A percentile compares a stretch with the other conserved stretches of the same genome.
These are phyloP conservation scores for Orestias chungarensis DNA, from an alignment of 2,797 vertebrate species.

Conservation along the genomic window DNA sequence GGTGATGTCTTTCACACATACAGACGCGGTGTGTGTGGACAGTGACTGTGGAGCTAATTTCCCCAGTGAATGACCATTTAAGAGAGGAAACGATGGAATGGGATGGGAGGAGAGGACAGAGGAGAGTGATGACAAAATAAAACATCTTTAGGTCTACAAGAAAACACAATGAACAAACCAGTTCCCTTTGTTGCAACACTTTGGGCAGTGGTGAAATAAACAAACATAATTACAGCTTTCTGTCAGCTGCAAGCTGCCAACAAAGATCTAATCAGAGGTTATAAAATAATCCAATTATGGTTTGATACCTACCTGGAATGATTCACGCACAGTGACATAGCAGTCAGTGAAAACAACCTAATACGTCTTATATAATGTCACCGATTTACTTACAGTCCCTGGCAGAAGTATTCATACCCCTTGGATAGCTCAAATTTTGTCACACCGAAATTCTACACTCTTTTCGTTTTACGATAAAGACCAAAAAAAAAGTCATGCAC, in stretches of 20 bases:
- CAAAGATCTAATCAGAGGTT: slow-evolving; percentile 25
- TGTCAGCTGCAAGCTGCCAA: slow-evolving; percentile 36
- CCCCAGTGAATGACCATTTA: slow-evolving; percentile 65
- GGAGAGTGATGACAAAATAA: slow-evolving; percentile 46
- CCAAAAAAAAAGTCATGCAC: background rate
- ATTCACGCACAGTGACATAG: slow-evolving; percentile 4
- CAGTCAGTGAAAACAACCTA: background rate
- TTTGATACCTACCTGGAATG: slow-evolving; percentile 18
- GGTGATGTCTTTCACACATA: slow-evolving; percentile 32
- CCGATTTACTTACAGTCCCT: background rate
- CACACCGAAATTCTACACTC: background rate
- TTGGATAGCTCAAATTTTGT: background rate
- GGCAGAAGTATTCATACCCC: background rate
- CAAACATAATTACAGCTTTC: slow-evolving; percentile 25
- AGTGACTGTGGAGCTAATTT: slow-evolving; percentile 58
- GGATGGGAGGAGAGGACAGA: slow-evolving; percentile 12
- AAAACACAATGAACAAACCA: slow-evolving; percentile 30
- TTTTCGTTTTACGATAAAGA: background rate
- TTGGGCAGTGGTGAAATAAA: slow-evolving; percentile 22
- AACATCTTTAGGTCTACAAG: slow-evolving; percentile 59
- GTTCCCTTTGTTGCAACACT: slow-evolving; percentile 24
- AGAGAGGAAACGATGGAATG: background rate
- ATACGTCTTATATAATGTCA: background rate
- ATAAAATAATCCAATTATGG: slow-evolving; percentile 36
- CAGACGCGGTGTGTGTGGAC: slow-evolving; percentile 5